phyloP scores from a whole-genome alignment of 2,113 vertebrate species.

The Caretta caretta region DNA sequence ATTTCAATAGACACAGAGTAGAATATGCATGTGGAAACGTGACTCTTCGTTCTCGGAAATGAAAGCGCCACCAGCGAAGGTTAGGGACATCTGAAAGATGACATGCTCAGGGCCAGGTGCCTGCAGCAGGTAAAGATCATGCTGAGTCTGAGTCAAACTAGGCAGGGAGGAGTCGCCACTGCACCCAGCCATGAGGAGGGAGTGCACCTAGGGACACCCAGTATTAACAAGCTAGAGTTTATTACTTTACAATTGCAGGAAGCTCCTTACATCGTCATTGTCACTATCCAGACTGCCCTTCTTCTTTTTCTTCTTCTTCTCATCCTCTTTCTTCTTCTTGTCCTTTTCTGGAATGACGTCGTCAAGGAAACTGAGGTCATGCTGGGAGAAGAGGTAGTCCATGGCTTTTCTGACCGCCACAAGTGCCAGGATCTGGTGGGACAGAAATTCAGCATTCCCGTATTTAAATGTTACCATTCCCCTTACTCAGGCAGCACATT shows the following conservation, averaged over 20 bases:
- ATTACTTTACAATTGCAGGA: neutral
- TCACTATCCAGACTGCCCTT: slow-evolving; percentile 94
- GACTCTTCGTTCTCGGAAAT: neutral
- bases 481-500: neutral
- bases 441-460: slow-evolving; percentile 15
- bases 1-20: neutral
- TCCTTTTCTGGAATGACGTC: slow-evolving; percentile 99
- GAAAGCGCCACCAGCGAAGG: neutral
- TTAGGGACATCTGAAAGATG: neutral
- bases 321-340: slow-evolving; percentile 99
- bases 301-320: slow-evolving; percentile 96
- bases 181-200: neutral
- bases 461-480: neutral
- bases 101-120: neutral
- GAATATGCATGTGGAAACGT: neutral
- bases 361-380: slow-evolving; percentile 95
- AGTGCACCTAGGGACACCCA: fast-evolving
- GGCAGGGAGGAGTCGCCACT: neutral
- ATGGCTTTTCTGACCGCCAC: slow-evolving; percentile 97
- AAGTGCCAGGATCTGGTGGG: slow-evolving; percentile 93
- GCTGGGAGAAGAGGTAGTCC: slow-evolving; percentile 98
- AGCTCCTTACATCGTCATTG: slow-evolving; percentile 91
- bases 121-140: neutral
- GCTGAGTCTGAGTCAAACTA: neutral
- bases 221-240: neutral